Percentiles rank a stretch among this genome's conserved stretches.
These are phyloP conservation scores for Myotis pilosus DNA, from an alignment of 2,797 vertebrate genomes.

Conservation along the genomic window DNA sequence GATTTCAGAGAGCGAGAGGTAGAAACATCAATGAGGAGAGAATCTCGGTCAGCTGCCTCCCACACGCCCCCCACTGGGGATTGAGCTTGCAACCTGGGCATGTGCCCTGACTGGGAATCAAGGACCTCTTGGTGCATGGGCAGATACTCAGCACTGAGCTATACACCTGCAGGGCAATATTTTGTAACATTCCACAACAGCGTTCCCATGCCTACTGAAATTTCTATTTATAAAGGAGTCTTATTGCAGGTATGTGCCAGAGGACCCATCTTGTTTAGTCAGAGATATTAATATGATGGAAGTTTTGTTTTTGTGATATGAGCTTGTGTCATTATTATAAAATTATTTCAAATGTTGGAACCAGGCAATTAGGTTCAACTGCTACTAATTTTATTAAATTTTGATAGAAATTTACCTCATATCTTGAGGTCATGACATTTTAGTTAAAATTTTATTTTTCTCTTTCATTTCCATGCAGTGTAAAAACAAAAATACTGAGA, in stretches of 20 bases:
- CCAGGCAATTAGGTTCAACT: neutral
- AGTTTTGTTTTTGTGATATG: slow-evolving; percentile 40
- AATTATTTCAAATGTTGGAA: slow-evolving; percentile 28
- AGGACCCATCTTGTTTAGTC: neutral
- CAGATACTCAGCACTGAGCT: no score
- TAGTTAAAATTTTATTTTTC: slow-evolving; percentile 34
- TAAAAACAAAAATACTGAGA: slow-evolving; percentile 42
- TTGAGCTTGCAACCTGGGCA: no score
- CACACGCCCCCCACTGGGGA: no score
- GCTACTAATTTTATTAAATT: slow-evolving; percentile 41
- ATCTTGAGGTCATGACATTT: slow-evolving; percentile 32
- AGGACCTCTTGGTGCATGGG: no score
- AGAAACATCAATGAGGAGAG: no score
- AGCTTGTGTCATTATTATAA: slow-evolving; percentile 9
- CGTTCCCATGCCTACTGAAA: no score
- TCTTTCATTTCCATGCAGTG: neutral
- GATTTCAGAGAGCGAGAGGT: no score
- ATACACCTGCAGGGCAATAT: no score
- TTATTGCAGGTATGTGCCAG: neutral
- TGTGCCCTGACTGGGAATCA: no score
- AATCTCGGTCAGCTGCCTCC: no score
- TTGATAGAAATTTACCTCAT: slow-evolving; percentile 48
- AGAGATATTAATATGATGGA: neutral
- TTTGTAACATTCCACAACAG: no score
- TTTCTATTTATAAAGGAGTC: neutral